Conservation (phyloP, 1,140 invertebrate genomes). For the Hylaeus anthracinus region DNA sequence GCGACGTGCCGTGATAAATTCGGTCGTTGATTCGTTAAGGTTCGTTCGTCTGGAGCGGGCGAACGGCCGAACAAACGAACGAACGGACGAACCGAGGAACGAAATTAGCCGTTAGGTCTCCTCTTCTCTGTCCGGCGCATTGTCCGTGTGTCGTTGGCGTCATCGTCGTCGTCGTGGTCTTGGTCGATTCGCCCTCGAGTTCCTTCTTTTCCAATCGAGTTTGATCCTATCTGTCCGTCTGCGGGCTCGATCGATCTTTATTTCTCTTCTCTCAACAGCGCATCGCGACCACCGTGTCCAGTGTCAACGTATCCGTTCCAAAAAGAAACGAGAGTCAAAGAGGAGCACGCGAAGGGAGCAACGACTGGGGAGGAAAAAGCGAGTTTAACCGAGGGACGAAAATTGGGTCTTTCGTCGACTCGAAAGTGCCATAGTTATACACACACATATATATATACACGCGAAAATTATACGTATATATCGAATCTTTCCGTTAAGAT, state of each 20-base stretch:
- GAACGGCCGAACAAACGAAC: conserved; percentile 22
- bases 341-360: background rate
- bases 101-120: conserved; percentile 35
- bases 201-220: background rate
- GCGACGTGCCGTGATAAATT: conserved; percentile 50
- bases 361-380: conserved; percentile 4
- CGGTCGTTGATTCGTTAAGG: conserved; percentile 51
- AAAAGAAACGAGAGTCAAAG: conserved; percentile 11
- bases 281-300: background rate
- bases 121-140: background rate
- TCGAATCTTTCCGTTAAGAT: background rate
- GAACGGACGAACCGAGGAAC: conserved; percentile 18
- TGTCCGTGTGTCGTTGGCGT: background rate
- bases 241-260: background rate
- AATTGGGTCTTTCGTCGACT: conserved; percentile 6
- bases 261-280: conserved; percentile 26
- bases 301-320: conserved; percentile 15
- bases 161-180: background rate
- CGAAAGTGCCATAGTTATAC: conserved; percentile 10
- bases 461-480: background rate
- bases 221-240: background rate
- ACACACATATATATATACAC: background rate
- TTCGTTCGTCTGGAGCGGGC: conserved; percentile 38
- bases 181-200: background rate
- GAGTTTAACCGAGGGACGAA: conserved; percentile 12